Conservation (phyloP, 2,888 invertebrate species). For the Cheilosia variabilis region DNA sequence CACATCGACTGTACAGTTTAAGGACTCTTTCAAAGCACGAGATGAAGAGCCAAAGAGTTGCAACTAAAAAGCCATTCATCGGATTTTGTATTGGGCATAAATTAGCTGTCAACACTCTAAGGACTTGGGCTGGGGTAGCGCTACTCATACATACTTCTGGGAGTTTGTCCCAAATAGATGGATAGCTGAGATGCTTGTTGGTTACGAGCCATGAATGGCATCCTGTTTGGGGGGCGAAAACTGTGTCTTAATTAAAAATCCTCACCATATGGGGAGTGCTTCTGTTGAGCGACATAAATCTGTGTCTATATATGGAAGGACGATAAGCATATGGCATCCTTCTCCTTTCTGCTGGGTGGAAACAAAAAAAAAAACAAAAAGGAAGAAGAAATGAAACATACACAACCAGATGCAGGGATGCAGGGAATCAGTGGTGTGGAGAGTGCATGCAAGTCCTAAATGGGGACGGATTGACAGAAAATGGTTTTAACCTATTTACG, state of each 20-base stretch:
- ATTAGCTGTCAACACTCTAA: conserved; percentile 70
- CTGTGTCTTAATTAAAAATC: conserved; percentile 66
- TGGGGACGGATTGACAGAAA: conserved; percentile 71
- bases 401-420: background rate
- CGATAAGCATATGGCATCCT: conserved; percentile 53
- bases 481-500: conserved; percentile 75
- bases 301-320: conserved; percentile 24
- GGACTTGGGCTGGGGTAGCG: conserved; percentile 10
- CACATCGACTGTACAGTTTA: conserved; percentile 14
- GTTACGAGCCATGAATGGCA: conserved; percentile 45
- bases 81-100: conserved; percentile 68
- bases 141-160: conserved; percentile 22
- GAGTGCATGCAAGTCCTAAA: conserved; percentile 60
- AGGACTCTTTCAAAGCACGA: conserved; percentile 30
- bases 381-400: conserved; percentile 16
- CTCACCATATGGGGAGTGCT: conserved; percentile 13
- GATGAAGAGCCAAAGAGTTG: conserved; percentile 55
- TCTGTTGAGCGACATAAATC: background rate
- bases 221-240: conserved; percentile 20
- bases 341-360: conserved; percentile 13
- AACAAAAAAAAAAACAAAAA: background rate
- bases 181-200: conserved; percentile 39
- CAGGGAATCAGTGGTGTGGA: conserved; percentile 47
- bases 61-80: conserved; percentile 62
- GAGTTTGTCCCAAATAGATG: conserved; percentile 41